Conservation (phyloP, 2,113 vertebrate genomes). For the Ascaphus truei region DNA sequence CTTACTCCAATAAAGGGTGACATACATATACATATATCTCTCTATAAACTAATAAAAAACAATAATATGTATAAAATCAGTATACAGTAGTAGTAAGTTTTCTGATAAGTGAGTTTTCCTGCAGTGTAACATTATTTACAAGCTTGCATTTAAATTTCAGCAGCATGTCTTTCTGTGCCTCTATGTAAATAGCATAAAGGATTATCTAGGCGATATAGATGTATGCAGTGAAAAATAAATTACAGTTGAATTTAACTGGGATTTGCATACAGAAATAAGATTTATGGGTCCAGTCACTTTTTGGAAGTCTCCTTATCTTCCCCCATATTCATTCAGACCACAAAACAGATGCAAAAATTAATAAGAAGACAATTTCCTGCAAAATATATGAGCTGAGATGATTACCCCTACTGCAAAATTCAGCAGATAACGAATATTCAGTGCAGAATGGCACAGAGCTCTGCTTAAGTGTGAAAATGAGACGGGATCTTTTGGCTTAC, state of each 20-base stretch:
- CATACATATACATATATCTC: too few species aligned
- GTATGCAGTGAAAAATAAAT: slow-evolving; percentile 4
- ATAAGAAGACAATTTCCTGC: slow-evolving; percentile 26
- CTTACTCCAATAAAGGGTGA: too few species aligned
- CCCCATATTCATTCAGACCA: slow-evolving; percentile 8
- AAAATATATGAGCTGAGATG: slow-evolving; percentile 5
- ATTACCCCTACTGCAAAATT: slow-evolving; percentile 13
- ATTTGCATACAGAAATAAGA: slow-evolving; percentile 23
- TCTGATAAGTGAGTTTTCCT: neutral
- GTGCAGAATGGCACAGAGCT: neutral
- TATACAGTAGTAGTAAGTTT: too few species aligned
- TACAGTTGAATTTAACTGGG: neutral
- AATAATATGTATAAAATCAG: too few species aligned
- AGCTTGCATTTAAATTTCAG: neutral
- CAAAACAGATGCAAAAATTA: slow-evolving; percentile 33
- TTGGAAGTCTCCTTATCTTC: neutral
- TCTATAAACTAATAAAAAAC: too few species aligned
- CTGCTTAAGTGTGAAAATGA: neutral
- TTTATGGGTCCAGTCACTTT: neutral
- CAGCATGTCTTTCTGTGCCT: neutral
- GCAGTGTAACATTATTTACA: slow-evolving; percentile 11
- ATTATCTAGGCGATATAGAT: slow-evolving; percentile 9
- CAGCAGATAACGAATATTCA: slow-evolving; percentile 6
- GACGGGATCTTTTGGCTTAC: neutral
- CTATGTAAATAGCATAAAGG: slow-evolving; percentile 15